phyloP scores from a whole-genome alignment of 92 coral and sea anemone genomes.

The Palythoa caribaeorum region DNA sequence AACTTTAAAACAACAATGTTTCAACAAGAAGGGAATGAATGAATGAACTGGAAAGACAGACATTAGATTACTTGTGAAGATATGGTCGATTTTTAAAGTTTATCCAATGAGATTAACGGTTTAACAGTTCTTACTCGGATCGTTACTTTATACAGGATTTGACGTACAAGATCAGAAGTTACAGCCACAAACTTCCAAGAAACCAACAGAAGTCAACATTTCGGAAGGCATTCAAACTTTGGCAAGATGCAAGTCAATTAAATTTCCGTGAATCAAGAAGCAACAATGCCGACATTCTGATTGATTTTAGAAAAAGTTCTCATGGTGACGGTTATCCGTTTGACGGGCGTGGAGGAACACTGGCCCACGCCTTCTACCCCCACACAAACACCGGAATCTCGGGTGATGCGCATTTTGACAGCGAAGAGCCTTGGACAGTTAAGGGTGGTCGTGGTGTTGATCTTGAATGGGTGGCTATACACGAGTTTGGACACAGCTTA shows the following conservation, averaged over 20 bases:
- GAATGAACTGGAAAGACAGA: too few relatives aligned
- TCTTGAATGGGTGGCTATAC: conserved; percentile 91
- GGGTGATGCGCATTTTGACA: conserved; percentile 97
- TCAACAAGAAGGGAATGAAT: too few relatives aligned
- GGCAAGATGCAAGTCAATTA: conserved; percentile 50
- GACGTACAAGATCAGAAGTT: conserved; percentile 45
- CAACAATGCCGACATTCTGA: conserved; percentile 42
- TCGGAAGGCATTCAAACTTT: conserved; percentile 53
- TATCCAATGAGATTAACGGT: too few relatives aligned
- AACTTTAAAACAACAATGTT: too few relatives aligned
- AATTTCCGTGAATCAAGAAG: conserved; percentile 21
- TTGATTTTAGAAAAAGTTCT: conserved; percentile 21
- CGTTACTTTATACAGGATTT: conserved; percentile 17
- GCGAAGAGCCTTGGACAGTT: conserved; percentile 79
- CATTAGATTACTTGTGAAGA: too few relatives aligned
- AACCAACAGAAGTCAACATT: conserved; percentile 18
- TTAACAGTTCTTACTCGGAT: too few relatives aligned
- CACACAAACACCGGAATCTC: conserved; percentile 65
- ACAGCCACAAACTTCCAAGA: background rate
- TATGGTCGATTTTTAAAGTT: too few relatives aligned
- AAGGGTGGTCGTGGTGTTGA: conserved; percentile 61
- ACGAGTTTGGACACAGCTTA: conserved; percentile 94
- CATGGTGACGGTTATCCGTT: conserved; percentile 61
- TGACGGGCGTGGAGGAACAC: conserved; percentile 55
- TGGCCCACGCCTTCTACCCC: conserved; percentile 63